Conservation (phyloP, 1,140 invertebrate genomes). For the Drosophila prosaltans region DNA sequence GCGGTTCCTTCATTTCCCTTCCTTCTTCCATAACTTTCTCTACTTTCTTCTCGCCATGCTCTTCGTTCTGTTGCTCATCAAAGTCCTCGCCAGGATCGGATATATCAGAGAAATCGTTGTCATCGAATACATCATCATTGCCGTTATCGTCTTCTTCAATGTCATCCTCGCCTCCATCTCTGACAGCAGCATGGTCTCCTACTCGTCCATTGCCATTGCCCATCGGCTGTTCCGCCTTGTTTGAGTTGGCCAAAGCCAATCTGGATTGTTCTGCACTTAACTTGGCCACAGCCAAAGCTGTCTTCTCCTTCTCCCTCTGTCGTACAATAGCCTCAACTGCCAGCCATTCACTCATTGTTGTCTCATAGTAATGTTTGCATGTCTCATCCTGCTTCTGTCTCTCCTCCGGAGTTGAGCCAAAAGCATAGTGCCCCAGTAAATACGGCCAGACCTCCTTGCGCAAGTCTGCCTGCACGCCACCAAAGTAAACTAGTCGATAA, state of each 20-base stretch:
- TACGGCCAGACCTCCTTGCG: constrained; percentile 96
- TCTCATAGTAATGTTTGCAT: constrained; percentile 91
- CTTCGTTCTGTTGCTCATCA: constrained; percentile 41
- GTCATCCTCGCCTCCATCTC: constrained; percentile 26
- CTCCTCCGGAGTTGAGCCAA: constrained; percentile 89
- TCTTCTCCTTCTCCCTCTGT: constrained; percentile 91
- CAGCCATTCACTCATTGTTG: constrained; percentile 96
- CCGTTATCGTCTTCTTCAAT: constrained; percentile 44
- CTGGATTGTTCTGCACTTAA: constrained; percentile 84
- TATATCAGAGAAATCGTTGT: constrained; percentile 81
- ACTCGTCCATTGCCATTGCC: constrained; percentile 66
- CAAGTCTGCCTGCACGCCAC: constrained; percentile 92
- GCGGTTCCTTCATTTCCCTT: neutral
- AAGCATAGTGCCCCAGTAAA: constrained; percentile 92
- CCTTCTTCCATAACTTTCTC: neutral
- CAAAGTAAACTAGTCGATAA: constrained; percentile 93
- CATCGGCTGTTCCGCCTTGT: constrained; percentile 55
- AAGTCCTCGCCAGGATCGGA: constrained; percentile 79
- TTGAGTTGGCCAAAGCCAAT: constrained; percentile 47
- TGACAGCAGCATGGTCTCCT: constrained; percentile 73
- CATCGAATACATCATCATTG: constrained; percentile 75
- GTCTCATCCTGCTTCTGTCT: constrained; percentile 87
- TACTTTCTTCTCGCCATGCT: neutral
- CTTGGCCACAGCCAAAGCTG: constrained; percentile 86
- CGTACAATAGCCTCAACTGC: constrained; percentile 95